phyloP scores from a whole-genome alignment of 2,797 vertebrate genomes.

The Cossypha dichroa region DNA sequence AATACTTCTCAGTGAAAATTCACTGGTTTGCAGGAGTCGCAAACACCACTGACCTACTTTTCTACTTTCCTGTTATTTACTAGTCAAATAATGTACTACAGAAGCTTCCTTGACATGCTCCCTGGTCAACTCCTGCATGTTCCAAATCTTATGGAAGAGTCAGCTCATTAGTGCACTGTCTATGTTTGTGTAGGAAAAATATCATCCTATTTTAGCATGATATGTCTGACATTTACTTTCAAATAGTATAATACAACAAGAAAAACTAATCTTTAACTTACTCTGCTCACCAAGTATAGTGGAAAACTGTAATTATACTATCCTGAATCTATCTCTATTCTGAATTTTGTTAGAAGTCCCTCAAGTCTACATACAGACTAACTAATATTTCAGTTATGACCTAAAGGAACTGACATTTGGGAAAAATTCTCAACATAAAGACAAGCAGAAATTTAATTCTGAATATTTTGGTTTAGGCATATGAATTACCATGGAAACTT shows the following conservation, averaged over 20 bases:
- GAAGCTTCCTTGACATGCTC: conserved; percentile 33
- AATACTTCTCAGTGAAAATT: conserved; percentile 15
- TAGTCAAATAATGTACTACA: conserved; percentile 24
- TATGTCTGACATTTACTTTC: conserved; percentile 69
- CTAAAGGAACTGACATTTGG: not conserved
- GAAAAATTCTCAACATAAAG: not conserved
- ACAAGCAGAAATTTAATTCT: not conserved
- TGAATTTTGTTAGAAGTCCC: conserved; percentile 6
- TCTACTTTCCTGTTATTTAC: conserved; percentile 45
- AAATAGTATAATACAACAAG: conserved; percentile 58
- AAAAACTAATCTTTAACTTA: conserved; percentile 57
- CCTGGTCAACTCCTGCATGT: conserved; percentile 41
- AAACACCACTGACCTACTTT: conserved; percentile 58
- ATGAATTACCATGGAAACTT: not conserved
- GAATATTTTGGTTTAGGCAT: not conserved
- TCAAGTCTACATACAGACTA: not conserved
- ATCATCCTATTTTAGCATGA: conserved; percentile 44
- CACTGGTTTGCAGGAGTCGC: not conserved
- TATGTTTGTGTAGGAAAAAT: conserved; percentile 52
- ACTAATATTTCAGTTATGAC: conserved; percentile 39
- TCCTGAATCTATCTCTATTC: not conserved
- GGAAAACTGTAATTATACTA: conserved; percentile 61
- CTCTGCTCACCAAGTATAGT: conserved; percentile 16
- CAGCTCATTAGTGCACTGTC: conserved; percentile 63
- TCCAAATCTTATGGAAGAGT: conserved; percentile 48